Conservation (phyloP, 1,140 invertebrate genomes). For the Thalassaphorura encarpata region DNA sequence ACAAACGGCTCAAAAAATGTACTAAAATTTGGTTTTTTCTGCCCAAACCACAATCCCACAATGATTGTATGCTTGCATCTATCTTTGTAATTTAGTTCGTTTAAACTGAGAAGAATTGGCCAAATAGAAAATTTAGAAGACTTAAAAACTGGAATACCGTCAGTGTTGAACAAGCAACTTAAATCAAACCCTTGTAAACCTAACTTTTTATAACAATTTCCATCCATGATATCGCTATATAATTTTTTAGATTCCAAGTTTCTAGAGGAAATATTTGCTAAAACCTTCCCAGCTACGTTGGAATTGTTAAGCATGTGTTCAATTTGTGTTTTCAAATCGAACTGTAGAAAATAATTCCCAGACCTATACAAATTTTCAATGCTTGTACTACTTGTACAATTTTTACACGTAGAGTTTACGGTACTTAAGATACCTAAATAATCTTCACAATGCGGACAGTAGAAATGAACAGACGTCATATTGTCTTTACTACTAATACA, state of each 20-base stretch:
- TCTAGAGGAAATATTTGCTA: not conserved
- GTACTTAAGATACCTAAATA: not conserved
- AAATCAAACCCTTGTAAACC: conserved; percentile 4
- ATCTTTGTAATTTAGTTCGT: conserved; percentile 33
- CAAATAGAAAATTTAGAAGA: conserved; percentile 36
- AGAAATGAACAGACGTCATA: no score
- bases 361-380: not conserved
- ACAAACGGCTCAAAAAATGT: conserved; percentile 4
- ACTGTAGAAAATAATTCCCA: conserved; percentile 6
- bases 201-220: conserved; percentile 1
- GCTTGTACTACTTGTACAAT: not conserved
- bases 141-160: conserved; percentile 36
- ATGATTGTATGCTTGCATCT: conserved; percentile 25
- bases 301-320: not conserved
- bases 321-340: not conserved
- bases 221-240: not conserved
- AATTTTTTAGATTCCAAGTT: not conserved
- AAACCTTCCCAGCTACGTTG: not conserved
- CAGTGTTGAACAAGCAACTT: conserved; percentile 25
- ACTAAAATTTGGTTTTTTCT: conserved; percentile 7
- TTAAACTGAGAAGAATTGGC: conserved; percentile 35
- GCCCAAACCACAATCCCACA: conserved; percentile 20
- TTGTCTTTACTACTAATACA: no score
- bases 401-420: not conserved
- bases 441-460: conserved; percentile 7